Evolutionary conservation across 2,113 vertebrate genomes (phyloP).

Genomic region (Hyaena hyaena): DNA sequence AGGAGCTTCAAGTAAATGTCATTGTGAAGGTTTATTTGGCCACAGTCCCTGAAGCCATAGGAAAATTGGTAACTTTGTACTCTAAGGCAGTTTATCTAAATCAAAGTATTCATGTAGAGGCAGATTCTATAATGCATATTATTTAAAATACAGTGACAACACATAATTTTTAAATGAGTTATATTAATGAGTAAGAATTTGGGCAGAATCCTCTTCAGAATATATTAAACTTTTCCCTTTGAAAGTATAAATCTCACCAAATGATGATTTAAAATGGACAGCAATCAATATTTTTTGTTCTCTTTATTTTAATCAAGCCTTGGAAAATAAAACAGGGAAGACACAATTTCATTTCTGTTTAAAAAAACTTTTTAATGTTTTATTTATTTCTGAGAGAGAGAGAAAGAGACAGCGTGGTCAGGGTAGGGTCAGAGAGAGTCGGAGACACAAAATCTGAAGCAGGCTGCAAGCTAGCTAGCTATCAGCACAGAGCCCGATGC

Average conservation of each 20-base stretch:
- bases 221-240: background rate
- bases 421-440: too few species aligned
- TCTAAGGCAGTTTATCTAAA: background rate
- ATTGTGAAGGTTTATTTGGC: conserved; percentile 25
- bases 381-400: too few species aligned
- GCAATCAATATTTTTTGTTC: background rate
- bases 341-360: background rate
- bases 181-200: background rate
- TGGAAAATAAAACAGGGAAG: background rate
- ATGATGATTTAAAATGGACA: background rate
- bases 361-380: too few species aligned
- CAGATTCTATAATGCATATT: background rate
- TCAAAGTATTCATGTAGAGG: conserved; percentile 15
- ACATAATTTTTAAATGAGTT: conserved; percentile 20
- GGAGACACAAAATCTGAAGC: too few species aligned
- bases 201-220: background rate
- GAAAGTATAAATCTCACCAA: conserved; percentile 45
- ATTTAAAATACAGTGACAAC: background rate
- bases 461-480: too few species aligned
- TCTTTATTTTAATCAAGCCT: background rate
- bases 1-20: background rate
- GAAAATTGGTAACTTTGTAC: background rate
- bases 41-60: background rate
- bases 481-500: too few species aligned
- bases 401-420: too few species aligned